Evolutionary conservation across 1,140 invertebrate species (phyloP).

Genomic region (Hylyphantes graminicola): DNA sequence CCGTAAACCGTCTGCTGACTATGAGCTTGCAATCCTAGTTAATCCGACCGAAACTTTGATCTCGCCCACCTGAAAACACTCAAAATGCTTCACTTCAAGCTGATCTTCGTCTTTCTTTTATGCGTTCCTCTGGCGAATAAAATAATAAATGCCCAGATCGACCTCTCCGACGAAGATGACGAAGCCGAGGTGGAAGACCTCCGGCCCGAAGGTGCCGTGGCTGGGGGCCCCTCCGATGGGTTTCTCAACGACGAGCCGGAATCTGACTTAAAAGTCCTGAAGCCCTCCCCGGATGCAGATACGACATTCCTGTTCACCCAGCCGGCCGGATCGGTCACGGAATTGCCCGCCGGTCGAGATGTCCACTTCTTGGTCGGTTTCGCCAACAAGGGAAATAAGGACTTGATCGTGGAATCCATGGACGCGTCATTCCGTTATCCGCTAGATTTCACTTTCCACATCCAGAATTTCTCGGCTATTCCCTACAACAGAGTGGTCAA

Average conservation of each 20-base stretch:
- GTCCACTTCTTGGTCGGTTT: constrained; percentile 97
- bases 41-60: not conserved
- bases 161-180: constrained; percentile 39
- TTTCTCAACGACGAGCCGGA: constrained; percentile 69
- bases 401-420: constrained; percentile 91
- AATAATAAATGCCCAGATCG: constrained; percentile 30
- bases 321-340: constrained; percentile 74
- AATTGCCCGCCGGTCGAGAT: constrained; percentile 85
- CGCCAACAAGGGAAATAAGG: constrained; percentile 88
- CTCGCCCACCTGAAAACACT: not conserved
- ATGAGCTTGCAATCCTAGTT: constrained; percentile 21
- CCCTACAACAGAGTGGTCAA: constrained; percentile 90
- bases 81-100: constrained; percentile 13
- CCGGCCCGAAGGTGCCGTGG: constrained; percentile 27
- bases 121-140: constrained; percentile 1
- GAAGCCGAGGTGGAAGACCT: constrained; percentile 46
- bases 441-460: constrained; percentile 97
- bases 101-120: constrained; percentile 12
- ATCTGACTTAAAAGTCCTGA: constrained; percentile 76
- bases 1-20: not conserved
- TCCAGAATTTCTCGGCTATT: constrained; percentile 96
- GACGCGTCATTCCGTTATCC: constrained; percentile 99
- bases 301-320: constrained; percentile 93
- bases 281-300: constrained; percentile 90
- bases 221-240: constrained; percentile 20